These are phyloP conservation scores for Coelinius sp. DNA, from an alignment of 2,888 invertebrate species.

Conservation along the genomic window DNA sequence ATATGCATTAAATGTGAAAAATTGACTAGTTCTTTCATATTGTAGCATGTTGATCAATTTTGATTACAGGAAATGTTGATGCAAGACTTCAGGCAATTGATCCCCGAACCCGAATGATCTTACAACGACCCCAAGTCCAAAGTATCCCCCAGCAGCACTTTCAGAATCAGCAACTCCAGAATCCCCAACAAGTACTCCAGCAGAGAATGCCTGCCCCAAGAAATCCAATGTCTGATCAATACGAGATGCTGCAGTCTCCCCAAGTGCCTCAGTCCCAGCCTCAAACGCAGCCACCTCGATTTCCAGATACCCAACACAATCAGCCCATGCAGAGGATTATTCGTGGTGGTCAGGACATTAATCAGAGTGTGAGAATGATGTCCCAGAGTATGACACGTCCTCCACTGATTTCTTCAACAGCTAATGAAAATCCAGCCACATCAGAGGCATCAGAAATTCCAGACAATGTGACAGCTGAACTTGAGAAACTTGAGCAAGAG, in stretches of 20 bases:
- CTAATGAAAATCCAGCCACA: slow-evolving; percentile 57
- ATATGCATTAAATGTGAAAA: not conserved
- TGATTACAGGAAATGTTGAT: slow-evolving; percentile 63
- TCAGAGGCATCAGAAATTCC: slow-evolving; percentile 75
- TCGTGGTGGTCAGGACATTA: slow-evolving; percentile 58
- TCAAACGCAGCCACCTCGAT: slow-evolving; percentile 53
- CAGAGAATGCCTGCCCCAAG: slow-evolving; percentile 55
- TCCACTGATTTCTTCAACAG: slow-evolving; percentile 59
- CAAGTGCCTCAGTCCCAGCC: slow-evolving; percentile 59
- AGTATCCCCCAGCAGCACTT: slow-evolving; percentile 63
- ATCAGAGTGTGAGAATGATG: slow-evolving; percentile 63
- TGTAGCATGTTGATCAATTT: not conserved
- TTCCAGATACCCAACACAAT: slow-evolving; percentile 60
- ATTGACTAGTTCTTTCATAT: not conserved
- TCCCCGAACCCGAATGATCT: slow-evolving; percentile 73
- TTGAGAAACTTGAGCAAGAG: slow-evolving; percentile 80
- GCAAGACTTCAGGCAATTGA: slow-evolving; percentile 73
- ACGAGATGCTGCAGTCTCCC: slow-evolving; percentile 62
- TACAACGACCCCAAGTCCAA: slow-evolving; percentile 72
- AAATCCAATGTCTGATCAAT: slow-evolving; percentile 5
- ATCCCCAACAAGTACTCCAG: slow-evolving; percentile 73
- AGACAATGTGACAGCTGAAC: slow-evolving; percentile 78
- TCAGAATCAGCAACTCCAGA: slow-evolving; percentile 56
- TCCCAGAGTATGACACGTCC: slow-evolving; percentile 61
- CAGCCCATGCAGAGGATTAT: slow-evolving; percentile 62